A percentile compares a stretch with the other conserved stretches of the same genome.
Evolutionary conservation across 2,888 invertebrate genomes (phyloP).

Genomic region (Troides oblongomaculatus): DNA sequence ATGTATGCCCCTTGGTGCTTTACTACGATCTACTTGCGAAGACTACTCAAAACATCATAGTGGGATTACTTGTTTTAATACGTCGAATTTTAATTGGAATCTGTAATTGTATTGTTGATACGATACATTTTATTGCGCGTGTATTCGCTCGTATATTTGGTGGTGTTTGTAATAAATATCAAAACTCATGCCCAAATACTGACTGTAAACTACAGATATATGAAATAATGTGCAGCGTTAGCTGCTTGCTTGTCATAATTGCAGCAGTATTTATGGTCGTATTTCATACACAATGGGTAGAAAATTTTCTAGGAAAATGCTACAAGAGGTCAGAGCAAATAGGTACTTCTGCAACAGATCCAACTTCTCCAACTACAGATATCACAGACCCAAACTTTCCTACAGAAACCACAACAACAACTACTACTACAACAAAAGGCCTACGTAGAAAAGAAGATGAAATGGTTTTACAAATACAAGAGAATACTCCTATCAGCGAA

Average conservation of each 20-base stretch:
- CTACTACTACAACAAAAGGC: not conserved
- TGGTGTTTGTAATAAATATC: slow-evolving; percentile 16
- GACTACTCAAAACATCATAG: slow-evolving; percentile 21
- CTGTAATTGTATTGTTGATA: slow-evolving; percentile 10
- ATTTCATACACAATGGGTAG: slow-evolving; percentile 30
- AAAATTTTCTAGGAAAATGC: slow-evolving; percentile 24
- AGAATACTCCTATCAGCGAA: not conserved
- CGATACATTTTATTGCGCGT: not conserved
- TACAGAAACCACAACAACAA: not conserved
- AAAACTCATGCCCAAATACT: slow-evolving; percentile 1
- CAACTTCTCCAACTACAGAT: not conserved
- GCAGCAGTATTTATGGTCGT: slow-evolving; percentile 26
- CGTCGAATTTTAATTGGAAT: slow-evolving; percentile 13
- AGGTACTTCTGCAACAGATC: not conserved
- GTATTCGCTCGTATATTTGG: not conserved
- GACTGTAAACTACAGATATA: slow-evolving; percentile 13
- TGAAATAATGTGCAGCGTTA: slow-evolving; percentile 27
- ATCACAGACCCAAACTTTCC: not conserved
- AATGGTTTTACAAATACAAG: not conserved
- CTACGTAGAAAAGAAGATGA: not conserved
- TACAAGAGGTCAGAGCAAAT: not conserved
- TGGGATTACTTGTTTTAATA: slow-evolving; percentile 16
- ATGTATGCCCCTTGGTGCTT: slow-evolving; percentile 21
- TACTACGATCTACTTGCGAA: slow-evolving; percentile 22
- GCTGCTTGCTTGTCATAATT: slow-evolving; percentile 22